These are phyloP conservation scores for Gymnarchus niloticus DNA, from an alignment of 2,113 vertebrate species.

Conservation along the genomic window DNA sequence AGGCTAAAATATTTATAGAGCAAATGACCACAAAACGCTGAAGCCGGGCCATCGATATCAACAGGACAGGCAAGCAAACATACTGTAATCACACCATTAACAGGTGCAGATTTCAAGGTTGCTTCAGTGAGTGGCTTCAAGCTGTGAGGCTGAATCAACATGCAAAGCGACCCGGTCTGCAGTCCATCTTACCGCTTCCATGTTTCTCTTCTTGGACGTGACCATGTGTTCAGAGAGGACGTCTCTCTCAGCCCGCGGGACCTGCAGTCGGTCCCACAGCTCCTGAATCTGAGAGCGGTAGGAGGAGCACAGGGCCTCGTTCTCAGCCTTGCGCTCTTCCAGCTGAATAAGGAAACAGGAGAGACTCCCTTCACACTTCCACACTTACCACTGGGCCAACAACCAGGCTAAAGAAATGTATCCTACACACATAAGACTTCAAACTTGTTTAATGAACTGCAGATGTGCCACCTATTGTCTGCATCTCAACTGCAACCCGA, in stretches of 20 bases:
- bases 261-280: slow-evolving; percentile 80
- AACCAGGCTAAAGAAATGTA: neutral
- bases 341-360: slow-evolving; percentile 57
- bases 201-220: slow-evolving; percentile 62
- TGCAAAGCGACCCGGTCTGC: neutral
- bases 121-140: neutral
- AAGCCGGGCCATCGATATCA: too few species aligned
- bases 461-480: too few species aligned
- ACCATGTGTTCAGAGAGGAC: slow-evolving; percentile 56
- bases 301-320: slow-evolving; percentile 59
- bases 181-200: slow-evolving; percentile 69
- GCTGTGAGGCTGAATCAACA: too few species aligned
- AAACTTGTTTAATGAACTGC: too few species aligned
- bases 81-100: neutral
- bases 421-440: neutral
- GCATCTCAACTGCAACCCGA: too few species aligned
- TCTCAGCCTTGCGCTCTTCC: slow-evolving; percentile 64
- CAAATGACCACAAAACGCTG: neutral
- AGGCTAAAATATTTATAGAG: too few species aligned
- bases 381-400: neutral
- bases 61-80: neutral
- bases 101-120: neutral
- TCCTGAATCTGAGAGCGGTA: slow-evolving; percentile 65
- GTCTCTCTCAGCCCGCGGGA: slow-evolving; percentile 69
- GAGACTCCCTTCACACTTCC: neutral